Evolutionary conservation across 2,888 invertebrate species (phyloP).

Genomic region (Pemphredon lugubris): DNA sequence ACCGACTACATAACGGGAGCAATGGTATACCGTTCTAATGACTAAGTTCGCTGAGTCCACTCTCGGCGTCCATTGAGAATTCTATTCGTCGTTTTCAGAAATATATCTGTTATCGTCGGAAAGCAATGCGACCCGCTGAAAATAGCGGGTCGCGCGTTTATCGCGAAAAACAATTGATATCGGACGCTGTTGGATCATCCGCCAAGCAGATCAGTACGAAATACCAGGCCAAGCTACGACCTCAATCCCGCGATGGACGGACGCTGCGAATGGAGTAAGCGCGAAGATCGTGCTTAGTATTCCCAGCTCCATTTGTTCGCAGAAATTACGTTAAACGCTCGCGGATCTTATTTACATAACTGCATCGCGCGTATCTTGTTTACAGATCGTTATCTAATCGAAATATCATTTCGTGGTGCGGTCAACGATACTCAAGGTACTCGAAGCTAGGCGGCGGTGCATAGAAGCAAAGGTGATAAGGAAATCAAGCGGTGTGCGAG

Average conservation of each 20-base stretch:
- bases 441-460: no score
- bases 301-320: no score
- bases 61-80: no score
- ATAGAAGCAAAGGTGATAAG: no score
- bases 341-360: background rate
- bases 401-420: background rate
- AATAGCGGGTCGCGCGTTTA: background rate
- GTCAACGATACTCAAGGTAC: no score
- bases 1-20: background rate
- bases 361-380: background rate
- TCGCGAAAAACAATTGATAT: slow-evolving; percentile 6
- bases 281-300: slow-evolving; percentile 12
- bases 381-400: slow-evolving; percentile 11
- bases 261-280: slow-evolving; percentile 27
- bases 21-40: background rate
- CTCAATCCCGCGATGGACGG: slow-evolving; percentile 51
- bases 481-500: no score
- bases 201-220: slow-evolving; percentile 28
- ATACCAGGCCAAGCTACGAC: slow-evolving; percentile 53
- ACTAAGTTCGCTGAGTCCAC: no score
- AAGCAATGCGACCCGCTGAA: no score
- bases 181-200: slow-evolving; percentile 10
- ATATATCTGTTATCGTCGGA: no score
- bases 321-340: slow-evolving; percentile 15
- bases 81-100: no score